Evolutionary conservation across 92 coral and sea anemone genomes (phyloP).

Genomic region (Umimayanthus chanpuru): DNA sequence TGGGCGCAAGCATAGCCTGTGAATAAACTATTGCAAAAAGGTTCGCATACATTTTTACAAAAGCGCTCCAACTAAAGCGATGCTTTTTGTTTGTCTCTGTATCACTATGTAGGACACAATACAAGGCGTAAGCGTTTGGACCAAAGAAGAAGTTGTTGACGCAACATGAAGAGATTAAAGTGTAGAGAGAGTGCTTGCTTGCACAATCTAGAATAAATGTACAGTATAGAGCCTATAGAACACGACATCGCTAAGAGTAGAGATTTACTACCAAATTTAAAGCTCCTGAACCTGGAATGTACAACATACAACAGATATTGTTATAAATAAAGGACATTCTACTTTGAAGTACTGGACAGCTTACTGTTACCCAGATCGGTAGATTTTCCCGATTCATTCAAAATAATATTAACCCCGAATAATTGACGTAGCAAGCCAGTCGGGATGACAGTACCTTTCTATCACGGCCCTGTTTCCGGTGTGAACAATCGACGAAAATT

Average conservation of each 20-base stretch:
- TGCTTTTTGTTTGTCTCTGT: not conserved
- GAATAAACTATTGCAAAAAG: not conserved
- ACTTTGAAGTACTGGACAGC: not conserved
- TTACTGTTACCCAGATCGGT: not conserved
- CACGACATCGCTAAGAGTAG: not conserved
- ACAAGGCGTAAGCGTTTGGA: not conserved
- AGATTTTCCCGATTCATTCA: not conserved
- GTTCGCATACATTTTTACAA: not conserved
- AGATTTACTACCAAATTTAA: not conserved
- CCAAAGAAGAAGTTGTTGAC: not conserved
- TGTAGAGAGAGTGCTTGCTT: not conserved
- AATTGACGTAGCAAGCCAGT: not conserved
- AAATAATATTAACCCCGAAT: not conserved
- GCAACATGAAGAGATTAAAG: not conserved
- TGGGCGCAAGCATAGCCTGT: not conserved
- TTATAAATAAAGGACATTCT: not conserved
- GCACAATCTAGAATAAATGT: not conserved
- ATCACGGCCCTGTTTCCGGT: not conserved
- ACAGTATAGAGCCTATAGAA: not conserved
- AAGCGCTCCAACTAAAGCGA: not conserved
- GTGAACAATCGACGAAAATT: not conserved
- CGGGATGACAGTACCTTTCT: not conserved
- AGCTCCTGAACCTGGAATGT: not conserved
- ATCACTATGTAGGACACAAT: not conserved
- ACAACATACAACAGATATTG: not conserved